These are phyloP conservation scores for Gymnosoma rotundatum DNA, from an alignment of 2,888 invertebrate genomes.

Conservation along the genomic window DNA sequence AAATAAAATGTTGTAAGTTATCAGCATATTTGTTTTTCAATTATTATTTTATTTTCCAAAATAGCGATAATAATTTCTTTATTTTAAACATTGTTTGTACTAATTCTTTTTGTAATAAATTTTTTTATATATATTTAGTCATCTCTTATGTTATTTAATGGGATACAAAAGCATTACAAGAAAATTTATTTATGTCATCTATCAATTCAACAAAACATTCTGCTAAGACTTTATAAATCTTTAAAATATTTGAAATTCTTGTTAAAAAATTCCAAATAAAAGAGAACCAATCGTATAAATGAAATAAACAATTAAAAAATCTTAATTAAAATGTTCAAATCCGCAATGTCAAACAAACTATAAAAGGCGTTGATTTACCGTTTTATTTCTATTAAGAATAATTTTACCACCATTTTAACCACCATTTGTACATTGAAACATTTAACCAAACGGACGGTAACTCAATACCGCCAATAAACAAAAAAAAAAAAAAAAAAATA, in stretches of 20 bases:
- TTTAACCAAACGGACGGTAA: background rate
- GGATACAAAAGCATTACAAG: background rate
- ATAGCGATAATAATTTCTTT: too few species aligned
- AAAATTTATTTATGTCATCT: background rate
- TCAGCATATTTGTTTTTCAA: too few species aligned
- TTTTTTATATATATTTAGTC: too few species aligned
- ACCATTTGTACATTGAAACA: background rate
- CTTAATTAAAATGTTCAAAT: slow-evolving; percentile 69
- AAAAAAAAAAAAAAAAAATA: background rate
- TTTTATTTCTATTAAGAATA: slow-evolving; percentile 67
- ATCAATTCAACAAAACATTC: background rate
- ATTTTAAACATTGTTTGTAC: too few species aligned
- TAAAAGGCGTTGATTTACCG: slow-evolving; percentile 70
- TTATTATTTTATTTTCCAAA: too few species aligned
- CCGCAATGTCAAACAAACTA: slow-evolving; percentile 61
- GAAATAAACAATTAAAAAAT: slow-evolving; percentile 10
- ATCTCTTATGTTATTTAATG: too few species aligned
- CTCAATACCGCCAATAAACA: slow-evolving; percentile 17
- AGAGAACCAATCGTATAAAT: background rate
- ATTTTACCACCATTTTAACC: slow-evolving; percentile 43
- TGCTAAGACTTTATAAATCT: background rate
- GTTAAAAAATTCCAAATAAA: background rate
- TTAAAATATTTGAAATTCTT: slow-evolving; percentile 27
- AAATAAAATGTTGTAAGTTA: too few species aligned
- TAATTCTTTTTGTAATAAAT: too few species aligned